Base-by-base conservation (phyloP, 2,113 vertebrate genomes). In the Pyxicephalus adspersus region DNA sequence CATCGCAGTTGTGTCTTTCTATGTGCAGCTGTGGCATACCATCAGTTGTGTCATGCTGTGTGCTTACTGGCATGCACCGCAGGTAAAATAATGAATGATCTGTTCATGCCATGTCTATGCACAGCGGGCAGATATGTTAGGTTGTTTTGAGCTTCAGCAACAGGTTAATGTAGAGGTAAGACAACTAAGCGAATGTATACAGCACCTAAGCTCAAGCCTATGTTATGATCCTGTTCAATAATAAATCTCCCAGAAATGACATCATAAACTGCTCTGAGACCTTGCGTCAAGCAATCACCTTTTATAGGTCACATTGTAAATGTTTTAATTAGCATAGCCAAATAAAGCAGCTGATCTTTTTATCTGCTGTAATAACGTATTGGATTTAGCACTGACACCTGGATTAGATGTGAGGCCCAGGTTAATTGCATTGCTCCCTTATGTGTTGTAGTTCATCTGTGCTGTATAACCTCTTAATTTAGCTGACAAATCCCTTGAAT, bases 251-350 rank as follows among this genome's bases (percentile, higher is more conserved):
- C 1, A 11, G 45, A 26, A 29, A 34, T 55, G 52, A 45, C 64
- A 67, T 66, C 64, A 77, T 45, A 13, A 34, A 11, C 11, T 7
- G 17, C 19, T 26, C 11, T 52, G 50, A 57, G 29, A 23, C 66
- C 58, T 45, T 5, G 64, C 58, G 52, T 26, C 52, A 38, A 28
- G 68, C 50, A 26, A 25, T 51, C 23, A 17, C 64, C 13, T 8
- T 77, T 77, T 55, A 26, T 78, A 66, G 63, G 64, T 78, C 76
- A 65, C 76, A 64, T 67, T 52, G 31, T 57, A 78, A 67, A 29
- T 34, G 51, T 78, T 67, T 67, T 58, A 67, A 78, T 67, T 67
- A 57, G 19, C 19, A 31, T 23, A 78, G 26, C 31, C n/a, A 58
- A 11, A 57, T 66, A 67, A 45, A 78, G 11, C 22, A 55, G 64